phyloP scores from a whole-genome alignment of 2,888 invertebrate genomes.

The Tubiluchus corallicola region DNA sequence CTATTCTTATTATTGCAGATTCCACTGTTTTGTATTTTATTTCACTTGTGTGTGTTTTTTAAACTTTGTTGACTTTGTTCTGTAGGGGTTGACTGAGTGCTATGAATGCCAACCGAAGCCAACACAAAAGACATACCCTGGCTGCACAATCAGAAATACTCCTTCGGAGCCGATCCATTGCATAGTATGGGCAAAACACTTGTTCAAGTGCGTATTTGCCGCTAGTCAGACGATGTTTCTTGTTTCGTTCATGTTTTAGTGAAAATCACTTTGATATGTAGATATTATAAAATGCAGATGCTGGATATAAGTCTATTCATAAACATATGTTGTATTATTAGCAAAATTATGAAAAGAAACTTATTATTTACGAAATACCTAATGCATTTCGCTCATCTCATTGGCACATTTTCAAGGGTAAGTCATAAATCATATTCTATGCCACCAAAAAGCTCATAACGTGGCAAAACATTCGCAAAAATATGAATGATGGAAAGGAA shows the following conservation, averaged over 20 bases:
- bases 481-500: no score
- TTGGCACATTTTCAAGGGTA: no score
- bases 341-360: conserved; percentile 4
- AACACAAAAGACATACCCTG: conserved; percentile 78
- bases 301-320: neutral
- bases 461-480: no score
- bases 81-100: conserved; percentile 74
- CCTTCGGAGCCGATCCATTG: conserved; percentile 98
- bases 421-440: no score
- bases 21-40: neutral
- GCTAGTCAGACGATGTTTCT: no score
- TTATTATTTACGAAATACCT: no score
- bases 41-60: conserved; percentile 4
- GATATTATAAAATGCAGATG: conserved; percentile 5
- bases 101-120: conserved; percentile 90
- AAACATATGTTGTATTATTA: conserved; percentile 4
- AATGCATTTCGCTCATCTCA: no score
- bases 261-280: conserved; percentile 4
- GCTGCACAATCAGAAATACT: conserved; percentile 96
- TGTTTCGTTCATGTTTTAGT: no score
- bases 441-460: no score
- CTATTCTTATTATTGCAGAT: conserved; percentile 5
- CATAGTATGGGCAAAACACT: conserved; percentile 97
- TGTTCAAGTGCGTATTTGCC: conserved; percentile 59
- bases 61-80: conserved; percentile 2